Percentiles rank a stretch among this genome's conserved stretches.
Conservation (phyloP, 2,888 invertebrate genomes). For the Diarsia mendica region DNA sequence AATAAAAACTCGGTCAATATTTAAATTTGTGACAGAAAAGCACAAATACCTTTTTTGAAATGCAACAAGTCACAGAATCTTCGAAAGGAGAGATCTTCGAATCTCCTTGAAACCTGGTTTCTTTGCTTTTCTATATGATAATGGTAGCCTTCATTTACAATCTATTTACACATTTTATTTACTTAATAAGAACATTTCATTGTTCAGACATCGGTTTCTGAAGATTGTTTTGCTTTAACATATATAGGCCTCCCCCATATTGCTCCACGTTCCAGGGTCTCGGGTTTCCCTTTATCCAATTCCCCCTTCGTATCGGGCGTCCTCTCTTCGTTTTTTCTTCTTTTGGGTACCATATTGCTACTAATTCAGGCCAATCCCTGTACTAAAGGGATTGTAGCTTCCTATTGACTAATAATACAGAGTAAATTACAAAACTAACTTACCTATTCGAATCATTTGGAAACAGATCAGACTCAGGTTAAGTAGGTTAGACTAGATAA, state of each 20-base stretch:
- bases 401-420: neutral
- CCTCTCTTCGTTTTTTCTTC: no score
- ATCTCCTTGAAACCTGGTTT: neutral
- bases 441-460: neutral
- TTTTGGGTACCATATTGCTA: no score
- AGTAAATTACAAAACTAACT: neutral
- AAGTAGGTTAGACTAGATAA: conserved; percentile 32
- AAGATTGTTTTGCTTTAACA: no score
- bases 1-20: neutral
- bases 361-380: no score
- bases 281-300: no score
- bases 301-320: no score
- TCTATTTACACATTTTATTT: no score
- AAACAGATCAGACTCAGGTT: conserved; percentile 12
- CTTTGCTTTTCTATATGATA: neutral
- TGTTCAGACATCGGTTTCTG: no score
- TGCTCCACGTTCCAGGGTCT: no score
- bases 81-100: neutral
- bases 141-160: no score
- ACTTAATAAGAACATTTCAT: no score
- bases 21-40: neutral
- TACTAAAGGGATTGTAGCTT: neutral
- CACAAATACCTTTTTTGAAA: neutral
- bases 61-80: neutral
- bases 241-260: no score